A percentile compares a stretch with the other conserved stretches of the same genome.
Evolutionary conservation across 2,888 invertebrate genomes (phyloP).

Genomic region (Hydroisotoma schaefferi): DNA sequence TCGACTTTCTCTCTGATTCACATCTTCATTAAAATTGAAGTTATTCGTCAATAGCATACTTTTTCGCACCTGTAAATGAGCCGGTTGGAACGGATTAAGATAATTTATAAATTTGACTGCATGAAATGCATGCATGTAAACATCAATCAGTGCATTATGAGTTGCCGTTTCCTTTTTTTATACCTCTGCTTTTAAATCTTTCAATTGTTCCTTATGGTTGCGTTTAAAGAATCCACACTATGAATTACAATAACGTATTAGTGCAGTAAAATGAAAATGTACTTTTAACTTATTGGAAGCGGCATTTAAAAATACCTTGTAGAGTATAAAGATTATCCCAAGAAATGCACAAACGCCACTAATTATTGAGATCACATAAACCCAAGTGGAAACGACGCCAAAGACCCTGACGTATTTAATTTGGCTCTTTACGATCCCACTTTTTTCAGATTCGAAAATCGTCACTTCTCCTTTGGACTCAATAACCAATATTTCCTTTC

Average conservation of each 20-base stretch:
- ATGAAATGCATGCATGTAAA: no score
- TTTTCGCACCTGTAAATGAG: no score
- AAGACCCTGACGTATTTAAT: background rate
- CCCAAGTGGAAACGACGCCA: background rate
- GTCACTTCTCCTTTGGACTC: background rate
- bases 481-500: background rate
- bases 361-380: background rate
- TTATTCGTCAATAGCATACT: no score
- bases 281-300: background rate
- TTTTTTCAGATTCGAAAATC: background rate
- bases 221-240: conserved; percentile 12
- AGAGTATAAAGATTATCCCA: background rate
- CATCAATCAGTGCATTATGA: no score
- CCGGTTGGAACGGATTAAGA: no score
- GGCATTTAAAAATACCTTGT: conserved; percentile 6
- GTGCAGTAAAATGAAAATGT: background rate
- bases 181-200: conserved; percentile 1
- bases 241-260: background rate
- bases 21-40: no score
- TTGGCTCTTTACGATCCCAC: background rate
- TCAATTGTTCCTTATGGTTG: background rate
- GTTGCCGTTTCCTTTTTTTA: conserved; percentile 28
- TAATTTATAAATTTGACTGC: no score
- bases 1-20: no score
- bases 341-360: background rate